Conservation (phyloP, 2,888 invertebrate species). For the Pterostichus madidus region DNA sequence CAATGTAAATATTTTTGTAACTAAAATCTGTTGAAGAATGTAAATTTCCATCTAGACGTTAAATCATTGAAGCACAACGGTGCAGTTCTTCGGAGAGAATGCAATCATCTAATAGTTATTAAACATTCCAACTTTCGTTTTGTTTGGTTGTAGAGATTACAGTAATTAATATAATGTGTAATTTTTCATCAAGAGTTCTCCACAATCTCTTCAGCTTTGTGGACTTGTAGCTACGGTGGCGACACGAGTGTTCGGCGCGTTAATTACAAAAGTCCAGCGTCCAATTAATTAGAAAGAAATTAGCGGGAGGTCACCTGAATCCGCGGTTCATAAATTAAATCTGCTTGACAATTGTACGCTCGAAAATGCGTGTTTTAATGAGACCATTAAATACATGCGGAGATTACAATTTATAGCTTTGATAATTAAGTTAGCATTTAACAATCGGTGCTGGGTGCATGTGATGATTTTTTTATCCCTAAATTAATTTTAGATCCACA, state of each 20-base stretch:
- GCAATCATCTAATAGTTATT: constrained; percentile 46
- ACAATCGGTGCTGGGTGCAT: constrained; percentile 11
- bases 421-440: constrained; percentile 63
- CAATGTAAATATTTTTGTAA: neutral
- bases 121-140: constrained; percentile 43
- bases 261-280: constrained; percentile 64
- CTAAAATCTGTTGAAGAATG: constrained; percentile 32
- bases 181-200: constrained; percentile 37
- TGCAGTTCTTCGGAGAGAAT: constrained; percentile 22
- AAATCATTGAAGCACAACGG: constrained; percentile 13
- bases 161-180: constrained; percentile 54
- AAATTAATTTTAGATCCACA: too few relatives aligned
- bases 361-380: constrained; percentile 65
- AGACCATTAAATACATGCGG: constrained; percentile 66
- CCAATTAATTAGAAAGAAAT: constrained; percentile 66
- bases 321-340: constrained; percentile 64
- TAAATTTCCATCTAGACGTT: constrained; percentile 21
- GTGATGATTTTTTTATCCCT: too few relatives aligned
- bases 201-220: constrained; percentile 25
- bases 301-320: constrained; percentile 65
- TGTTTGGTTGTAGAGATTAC: constrained; percentile 42
- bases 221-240: constrained; percentile 34
- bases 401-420: constrained; percentile 58
- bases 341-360: constrained; percentile 62
- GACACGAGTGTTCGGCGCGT: constrained; percentile 57